Base-by-base conservation (phyloP, 2,888 invertebrate genomes). In the Tetropium fuscum region DNA sequence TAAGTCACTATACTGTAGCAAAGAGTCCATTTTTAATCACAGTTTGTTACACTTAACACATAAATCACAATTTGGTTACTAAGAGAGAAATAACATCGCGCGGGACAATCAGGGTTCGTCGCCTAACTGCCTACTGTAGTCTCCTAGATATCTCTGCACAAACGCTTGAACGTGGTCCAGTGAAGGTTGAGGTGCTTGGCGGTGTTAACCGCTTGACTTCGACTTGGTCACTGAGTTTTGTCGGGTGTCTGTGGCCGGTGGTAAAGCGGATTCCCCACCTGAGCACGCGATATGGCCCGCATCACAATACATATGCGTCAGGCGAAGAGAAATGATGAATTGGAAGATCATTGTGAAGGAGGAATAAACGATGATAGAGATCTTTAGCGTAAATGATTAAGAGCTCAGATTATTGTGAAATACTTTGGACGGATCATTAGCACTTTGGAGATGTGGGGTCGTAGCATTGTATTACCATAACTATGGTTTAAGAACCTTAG, bases 351-450 rank as follows among this genome's bases (percentile, higher is more conserved):
- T 68, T 71, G 73, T 71, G 73, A 76, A 74, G 75, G 75, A 71
- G 75, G 75, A 76, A 76, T 77, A 76, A 76, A 75, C 72, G 73
- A 71, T 66, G 74, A 74, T 74, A 73, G 68, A 73, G 75, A 76
- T 76, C 75, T 75, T 69, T 68, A 58, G 68, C 59, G 71, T 68
- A 68, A 74, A 73, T 72, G 74, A 74, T 73, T 74, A 74, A 74
- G 73, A 73, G 74, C 68, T 74, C 64, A 74, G 62, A 70, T 73
- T 71, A 71, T 74, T 74, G 68, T 72, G 74, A 73, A 73, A 73
- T 69, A 57, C 63, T 67, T 60, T 63, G 61, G 70, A 71, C 68
- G 70, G 67, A 72, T 73, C 71, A 71, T 73, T 73, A 72, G 65
- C 69, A 66, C 70, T 59, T 63, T 51, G 49, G 55, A 38, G 18